These are phyloP conservation scores for Diaprepes abbreviatus DNA, from an alignment of 2,888 invertebrate genomes.

Conservation along the genomic window DNA sequence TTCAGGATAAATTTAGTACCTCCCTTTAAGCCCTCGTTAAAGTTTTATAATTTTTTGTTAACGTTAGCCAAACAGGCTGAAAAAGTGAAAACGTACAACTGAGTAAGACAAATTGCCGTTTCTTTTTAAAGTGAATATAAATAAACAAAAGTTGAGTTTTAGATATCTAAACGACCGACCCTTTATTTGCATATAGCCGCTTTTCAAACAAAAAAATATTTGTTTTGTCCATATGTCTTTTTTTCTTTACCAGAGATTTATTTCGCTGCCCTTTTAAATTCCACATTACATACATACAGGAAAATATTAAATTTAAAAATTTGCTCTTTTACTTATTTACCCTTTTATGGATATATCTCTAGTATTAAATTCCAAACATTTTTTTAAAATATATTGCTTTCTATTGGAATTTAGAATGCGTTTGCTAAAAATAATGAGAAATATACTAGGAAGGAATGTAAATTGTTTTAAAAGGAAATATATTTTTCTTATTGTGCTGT, in stretches of 20 bases:
- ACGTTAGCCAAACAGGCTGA: constrained; percentile 29
- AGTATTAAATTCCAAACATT: constrained; percentile 3
- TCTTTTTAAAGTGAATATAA: constrained; percentile 39
- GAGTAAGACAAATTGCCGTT: constrained; percentile 44
- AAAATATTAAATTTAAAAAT: constrained; percentile 7
- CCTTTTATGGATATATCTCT: neutral
- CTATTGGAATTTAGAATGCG: no score
- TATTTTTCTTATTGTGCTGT: no score
- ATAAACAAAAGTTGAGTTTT: constrained; percentile 35
- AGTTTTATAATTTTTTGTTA: constrained; percentile 49
- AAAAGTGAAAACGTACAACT: constrained; percentile 36
- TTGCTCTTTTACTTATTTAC: neutral
- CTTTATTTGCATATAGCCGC: constrained; percentile 31
- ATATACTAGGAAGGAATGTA: no score
- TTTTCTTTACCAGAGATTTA: constrained; percentile 14
- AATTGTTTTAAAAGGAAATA: no score
- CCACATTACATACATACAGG: neutral
- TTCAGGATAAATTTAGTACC: constrained; percentile 44
- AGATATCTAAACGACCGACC: constrained; percentile 32
- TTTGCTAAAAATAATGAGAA: no score
- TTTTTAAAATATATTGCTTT: neutral
- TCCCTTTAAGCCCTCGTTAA: constrained; percentile 41
- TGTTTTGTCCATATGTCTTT: constrained; percentile 19
- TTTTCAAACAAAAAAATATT: constrained; percentile 24
- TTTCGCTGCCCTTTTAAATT: constrained; percentile 11